Evolutionary conservation across 2,797 vertebrate species (phyloP).

Genomic region (Caiman crocodilus): DNA sequence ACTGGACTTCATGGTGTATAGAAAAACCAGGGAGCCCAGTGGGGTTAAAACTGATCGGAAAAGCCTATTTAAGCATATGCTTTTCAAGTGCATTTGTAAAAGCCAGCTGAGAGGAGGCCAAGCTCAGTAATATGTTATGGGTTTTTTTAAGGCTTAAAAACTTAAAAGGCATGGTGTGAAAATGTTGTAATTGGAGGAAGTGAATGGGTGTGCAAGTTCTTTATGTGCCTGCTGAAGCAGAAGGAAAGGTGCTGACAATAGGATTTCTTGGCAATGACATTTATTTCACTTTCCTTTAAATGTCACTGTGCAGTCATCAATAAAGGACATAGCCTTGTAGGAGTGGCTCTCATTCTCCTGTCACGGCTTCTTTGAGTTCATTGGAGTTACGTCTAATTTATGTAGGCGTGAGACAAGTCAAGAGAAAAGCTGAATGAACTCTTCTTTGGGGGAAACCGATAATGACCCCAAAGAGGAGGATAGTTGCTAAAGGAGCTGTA

Average conservation of each 20-base stretch:
- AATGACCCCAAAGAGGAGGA: accelerated
- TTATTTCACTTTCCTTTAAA: neutral
- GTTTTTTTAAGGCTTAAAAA: neutral
- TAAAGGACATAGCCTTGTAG: neutral
- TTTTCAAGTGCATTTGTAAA: neutral
- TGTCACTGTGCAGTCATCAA: neutral
- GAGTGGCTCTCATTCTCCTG: neutral
- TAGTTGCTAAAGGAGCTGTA: neutral
- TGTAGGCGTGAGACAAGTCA: neutral
- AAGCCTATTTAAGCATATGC: neutral
- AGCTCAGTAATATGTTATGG: neutral
- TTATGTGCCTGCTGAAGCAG: neutral
- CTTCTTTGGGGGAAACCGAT: neutral
- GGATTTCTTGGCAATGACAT: neutral
- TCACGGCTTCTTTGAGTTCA: neutral
- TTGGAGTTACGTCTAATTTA: neutral
- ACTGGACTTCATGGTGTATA: neutral
- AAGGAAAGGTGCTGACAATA: neutral
- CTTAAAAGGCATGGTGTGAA: constrained; percentile 6
- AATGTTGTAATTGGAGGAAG: neutral
- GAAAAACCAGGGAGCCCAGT: neutral
- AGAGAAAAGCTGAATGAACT: neutral
- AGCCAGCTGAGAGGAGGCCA: neutral
- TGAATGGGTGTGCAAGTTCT: neutral
- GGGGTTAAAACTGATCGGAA: neutral